Evolutionary conservation across 2,113 vertebrate species (phyloP).

Genomic region (Caloenas nicobarica): DNA sequence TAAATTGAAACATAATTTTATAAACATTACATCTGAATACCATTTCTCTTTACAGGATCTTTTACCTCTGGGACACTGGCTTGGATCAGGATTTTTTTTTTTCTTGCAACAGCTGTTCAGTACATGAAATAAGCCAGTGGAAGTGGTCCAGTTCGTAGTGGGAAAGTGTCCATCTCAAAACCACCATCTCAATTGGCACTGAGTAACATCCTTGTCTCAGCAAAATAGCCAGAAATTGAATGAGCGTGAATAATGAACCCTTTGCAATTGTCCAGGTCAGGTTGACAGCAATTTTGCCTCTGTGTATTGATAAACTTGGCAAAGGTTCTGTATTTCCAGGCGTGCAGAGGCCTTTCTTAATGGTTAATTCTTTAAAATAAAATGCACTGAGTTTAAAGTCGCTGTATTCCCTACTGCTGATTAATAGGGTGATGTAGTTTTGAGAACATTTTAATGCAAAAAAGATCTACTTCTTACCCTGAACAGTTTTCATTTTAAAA

Average conservation of each 20-base stretch:
- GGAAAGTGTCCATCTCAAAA: conserved; percentile 57
- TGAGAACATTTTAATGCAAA: background rate
- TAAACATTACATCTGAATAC: background rate
- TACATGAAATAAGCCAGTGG: conserved; percentile 51
- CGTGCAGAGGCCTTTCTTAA: background rate
- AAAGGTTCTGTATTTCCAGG: conserved; percentile 32
- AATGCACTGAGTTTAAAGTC: background rate
- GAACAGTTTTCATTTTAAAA: background rate
- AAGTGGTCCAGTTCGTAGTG: conserved; percentile 61
- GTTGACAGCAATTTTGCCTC: conserved; percentile 45
- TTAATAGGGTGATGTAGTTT: background rate
- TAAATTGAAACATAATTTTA: conserved; percentile 39
- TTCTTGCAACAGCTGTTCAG: conserved; percentile 34
- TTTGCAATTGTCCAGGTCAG: conserved; percentile 60
- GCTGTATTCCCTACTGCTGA: background rate
- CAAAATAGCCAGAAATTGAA: conserved; percentile 51
- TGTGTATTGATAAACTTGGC: conserved; percentile 57
- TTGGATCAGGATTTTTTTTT: background rate
- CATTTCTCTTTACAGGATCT: conserved; percentile 30
- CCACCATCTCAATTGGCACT: conserved; percentile 50
- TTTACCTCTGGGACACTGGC: conserved; percentile 44
- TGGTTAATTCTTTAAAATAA: conserved; percentile 16
- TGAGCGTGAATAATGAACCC: conserved; percentile 59
- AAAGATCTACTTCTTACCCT: background rate
- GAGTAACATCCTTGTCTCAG: conserved; percentile 40